Evolutionary conservation across 2,888 invertebrate species (phyloP), one percentile per base, ranked within the genome.

Genomic region (Ophion ventricosus): DNA sequence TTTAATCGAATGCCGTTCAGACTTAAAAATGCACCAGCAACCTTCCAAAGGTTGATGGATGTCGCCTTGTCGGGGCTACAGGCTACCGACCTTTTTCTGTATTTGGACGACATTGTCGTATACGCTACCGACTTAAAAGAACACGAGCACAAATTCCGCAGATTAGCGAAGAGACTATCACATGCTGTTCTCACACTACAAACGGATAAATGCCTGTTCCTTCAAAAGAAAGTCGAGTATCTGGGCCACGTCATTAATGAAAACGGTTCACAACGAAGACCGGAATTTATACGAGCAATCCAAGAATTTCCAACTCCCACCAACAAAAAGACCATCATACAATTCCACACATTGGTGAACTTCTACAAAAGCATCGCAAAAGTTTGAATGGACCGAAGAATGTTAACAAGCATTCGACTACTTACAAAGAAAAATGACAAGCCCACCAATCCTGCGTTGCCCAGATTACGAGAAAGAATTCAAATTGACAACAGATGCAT

Each of bases 351-450:
- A 0, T 54, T 85, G 7, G 76, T 80, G 0, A 75, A 75, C 1
- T 86, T 80, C 26, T 87, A 87, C 49, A 17, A 83, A 69, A 25
- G 81, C 17, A 87, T 85, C 20, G 76, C 85, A 11, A 54, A 85
- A 63, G 40, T 87, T 85, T 40, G n/a, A 66, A 4, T 87, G 84
- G 85, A 70, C 74, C 4, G 8, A 70, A 0, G 49, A 72, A 2
- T 77, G 82, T 40, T 69, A 82, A 63, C 1, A 78, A 10, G 69
- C 83, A 10, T 87, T 84, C 11, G 75, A 88, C 25, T 63, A 25
- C 8, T 49, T 87, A 59, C 80, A 87, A 66, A n/a, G 81, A 10
- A 64, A 56, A 25, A 43, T 89, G 3, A 77, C 43, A 1, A 57
- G 61, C 8, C 35, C 56, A 17, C 80, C 86, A 7, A 82, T 86